Base-by-base conservation (phyloP, 2,797 vertebrate genomes). In the Rhinatrema bivittatum region DNA sequence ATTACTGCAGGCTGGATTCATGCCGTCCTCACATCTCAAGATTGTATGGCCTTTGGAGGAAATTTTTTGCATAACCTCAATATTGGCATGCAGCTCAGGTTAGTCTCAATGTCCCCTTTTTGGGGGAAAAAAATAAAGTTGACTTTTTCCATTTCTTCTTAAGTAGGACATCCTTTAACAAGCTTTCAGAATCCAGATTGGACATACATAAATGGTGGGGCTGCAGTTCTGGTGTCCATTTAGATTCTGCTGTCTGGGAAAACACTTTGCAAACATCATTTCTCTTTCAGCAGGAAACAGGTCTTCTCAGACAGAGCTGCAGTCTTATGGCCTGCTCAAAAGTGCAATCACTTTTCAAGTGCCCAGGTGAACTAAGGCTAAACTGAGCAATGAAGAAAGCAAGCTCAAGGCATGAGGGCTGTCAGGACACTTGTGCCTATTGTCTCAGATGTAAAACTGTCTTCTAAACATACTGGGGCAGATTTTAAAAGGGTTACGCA, bases 61-160 rank as follows among this genome's bases (percentile, higher is more conserved):
- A 99, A 99, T 76, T 98, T 99, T 79, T 90, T 99, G 72, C 96
- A 99, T 82, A 97, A 99, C 82, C 94, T 99, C 64, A 98, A 98
- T 65, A 98, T 99, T 68, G 88, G 87, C 87, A 98, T 98, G 95
- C 96, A 99, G 83, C 94, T 99, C 90, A 98, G 94, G 96, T 98
- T 59, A 65, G 75, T 78, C 16, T 53, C 27, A 19, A n/a, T 12
- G 40, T 20, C 41, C 29, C n/a, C 9, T 15, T 5, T 16, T 36
- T 25, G 30, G 28, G 45, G 14, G n/a, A n/a, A n/a, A n/a, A n/a
- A n/a, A n/a, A n/a, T n/a, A n/a, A n/a, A n/a, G n/a, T n/a, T n/a
- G n/a, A 8, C 22, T 49, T 2, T 27, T 28, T 25, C 22, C 39
- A 50, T 36, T 45, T 20, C 25, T 49, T 32, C 24, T 31, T 20